A percentile compares a stretch with the other conserved stretches of the same genome.
Conservation (phyloP, 2,888 invertebrate genomes). For the Catocala sponsa region DNA sequence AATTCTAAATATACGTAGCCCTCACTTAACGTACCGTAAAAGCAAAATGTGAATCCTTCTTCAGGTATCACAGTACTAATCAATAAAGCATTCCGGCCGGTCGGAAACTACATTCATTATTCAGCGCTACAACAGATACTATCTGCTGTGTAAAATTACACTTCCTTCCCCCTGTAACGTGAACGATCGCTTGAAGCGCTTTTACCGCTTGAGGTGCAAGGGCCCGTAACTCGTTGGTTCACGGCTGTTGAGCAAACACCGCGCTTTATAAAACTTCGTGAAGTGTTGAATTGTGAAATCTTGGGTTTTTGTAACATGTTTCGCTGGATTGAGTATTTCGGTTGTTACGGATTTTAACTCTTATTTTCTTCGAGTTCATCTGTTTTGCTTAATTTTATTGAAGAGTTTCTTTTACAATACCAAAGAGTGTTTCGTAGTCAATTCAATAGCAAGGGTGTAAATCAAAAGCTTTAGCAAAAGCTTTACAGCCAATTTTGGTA, state of each 20-base stretch:
- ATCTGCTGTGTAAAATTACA: constrained; percentile 72
- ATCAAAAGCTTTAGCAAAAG: too few relatives aligned
- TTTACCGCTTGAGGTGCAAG: constrained; percentile 47
- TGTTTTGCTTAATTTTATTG: background rate
- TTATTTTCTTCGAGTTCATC: background rate
- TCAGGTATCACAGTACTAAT: constrained; percentile 49
- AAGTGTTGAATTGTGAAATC: constrained; percentile 51
- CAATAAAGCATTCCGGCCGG: constrained; percentile 58
- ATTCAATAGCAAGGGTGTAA: too few relatives aligned
- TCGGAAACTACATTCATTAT: constrained; percentile 68
- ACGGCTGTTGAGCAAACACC: constrained; percentile 57
- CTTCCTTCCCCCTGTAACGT: constrained; percentile 58
- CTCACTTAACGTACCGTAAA: constrained; percentile 15
- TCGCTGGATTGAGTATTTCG: constrained; percentile 7
- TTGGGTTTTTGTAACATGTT: constrained; percentile 34
- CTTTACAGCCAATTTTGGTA: too few relatives aligned
- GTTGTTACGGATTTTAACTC: constrained; percentile 2
- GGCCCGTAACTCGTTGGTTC: constrained; percentile 56
- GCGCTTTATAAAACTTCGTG: constrained; percentile 48
- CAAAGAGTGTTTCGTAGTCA: too few relatives aligned
- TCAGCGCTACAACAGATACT: constrained; percentile 62
- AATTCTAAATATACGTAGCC: background rate
- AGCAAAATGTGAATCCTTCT: constrained; percentile 25
- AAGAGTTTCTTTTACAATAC: background rate
- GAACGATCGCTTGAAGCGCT: constrained; percentile 49